These are phyloP conservation scores for Eurytoma adleriae DNA, from an alignment of 2,888 invertebrate species.

Conservation along the genomic window DNA sequence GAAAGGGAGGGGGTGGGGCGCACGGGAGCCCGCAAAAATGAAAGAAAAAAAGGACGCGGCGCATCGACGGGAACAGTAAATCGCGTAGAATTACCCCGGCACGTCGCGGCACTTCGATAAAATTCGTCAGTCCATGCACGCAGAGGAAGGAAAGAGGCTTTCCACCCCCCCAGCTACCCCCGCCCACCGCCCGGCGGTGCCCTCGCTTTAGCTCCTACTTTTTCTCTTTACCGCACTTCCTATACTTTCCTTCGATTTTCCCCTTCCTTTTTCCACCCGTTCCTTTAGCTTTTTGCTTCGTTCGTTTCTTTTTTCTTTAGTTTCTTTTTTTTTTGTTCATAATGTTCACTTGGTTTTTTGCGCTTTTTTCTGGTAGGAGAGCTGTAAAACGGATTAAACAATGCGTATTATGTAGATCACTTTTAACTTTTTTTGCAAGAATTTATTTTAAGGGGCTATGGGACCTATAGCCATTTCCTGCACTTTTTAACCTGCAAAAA, in stretches of 20 bases:
- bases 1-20: no score
- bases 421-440: no score
- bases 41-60: constrained; percentile 38
- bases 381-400: background rate
- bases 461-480: no score
- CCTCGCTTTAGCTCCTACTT: constrained; percentile 27
- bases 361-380: background rate
- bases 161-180: background rate
- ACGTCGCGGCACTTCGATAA: constrained; percentile 47
- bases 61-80: constrained; percentile 42
- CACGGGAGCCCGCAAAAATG: constrained; percentile 47
- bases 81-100: constrained; percentile 48
- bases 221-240: constrained; percentile 16
- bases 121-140: constrained; percentile 55
- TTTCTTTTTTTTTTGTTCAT: background rate
- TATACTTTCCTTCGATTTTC: constrained; percentile 44
- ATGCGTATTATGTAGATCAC: no score
- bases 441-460: no score
- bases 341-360: background rate
- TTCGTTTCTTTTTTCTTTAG: constrained; percentile 3
- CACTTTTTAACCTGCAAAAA: no score
- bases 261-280: background rate
- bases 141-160: constrained; percentile 40
- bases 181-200: background rate
- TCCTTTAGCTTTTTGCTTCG: background rate